These are phyloP conservation scores for pig (Sus scrofa) DNA, from an alignment of 2,113 vertebrate genomes.

Conservation along the genomic window DNA sequence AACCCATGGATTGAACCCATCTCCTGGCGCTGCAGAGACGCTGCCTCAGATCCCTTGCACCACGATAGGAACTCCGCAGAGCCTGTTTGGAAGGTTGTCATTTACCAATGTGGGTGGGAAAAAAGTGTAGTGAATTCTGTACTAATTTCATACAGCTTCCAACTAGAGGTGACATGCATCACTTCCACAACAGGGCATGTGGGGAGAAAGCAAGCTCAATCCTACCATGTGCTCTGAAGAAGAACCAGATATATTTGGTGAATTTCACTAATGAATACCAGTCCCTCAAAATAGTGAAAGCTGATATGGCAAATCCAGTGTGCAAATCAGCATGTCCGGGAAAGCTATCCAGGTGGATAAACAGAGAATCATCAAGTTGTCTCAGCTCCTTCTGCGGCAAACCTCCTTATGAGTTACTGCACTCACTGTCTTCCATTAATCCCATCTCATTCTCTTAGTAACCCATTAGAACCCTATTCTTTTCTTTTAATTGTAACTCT, in stretches of 20 bases:
- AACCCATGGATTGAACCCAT: no score
- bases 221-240: not conserved
- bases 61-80: not conserved
- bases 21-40: no score
- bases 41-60: no score
- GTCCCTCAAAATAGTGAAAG: not conserved
- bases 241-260: not conserved
- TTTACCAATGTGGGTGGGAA: not conserved
- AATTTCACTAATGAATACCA: not conserved
- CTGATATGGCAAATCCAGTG: not conserved
- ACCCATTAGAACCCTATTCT: not conserved
- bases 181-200: not conserved
- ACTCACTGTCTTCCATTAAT: not conserved
- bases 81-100: not conserved
- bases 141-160: constrained; percentile 6
- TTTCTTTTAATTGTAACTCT: not conserved
- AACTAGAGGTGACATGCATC: not conserved
- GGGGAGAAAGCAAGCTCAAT: not conserved
- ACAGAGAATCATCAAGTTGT: not conserved
- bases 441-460: not conserved
- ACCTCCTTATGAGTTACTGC: not conserved
- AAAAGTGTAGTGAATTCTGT: not conserved
- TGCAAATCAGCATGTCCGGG: not conserved
- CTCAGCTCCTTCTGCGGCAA: not conserved
- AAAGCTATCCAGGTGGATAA: not conserved